These are phyloP conservation scores for Desoria tigrina DNA, from an alignment of 2,888 invertebrate species.

Conservation along the genomic window DNA sequence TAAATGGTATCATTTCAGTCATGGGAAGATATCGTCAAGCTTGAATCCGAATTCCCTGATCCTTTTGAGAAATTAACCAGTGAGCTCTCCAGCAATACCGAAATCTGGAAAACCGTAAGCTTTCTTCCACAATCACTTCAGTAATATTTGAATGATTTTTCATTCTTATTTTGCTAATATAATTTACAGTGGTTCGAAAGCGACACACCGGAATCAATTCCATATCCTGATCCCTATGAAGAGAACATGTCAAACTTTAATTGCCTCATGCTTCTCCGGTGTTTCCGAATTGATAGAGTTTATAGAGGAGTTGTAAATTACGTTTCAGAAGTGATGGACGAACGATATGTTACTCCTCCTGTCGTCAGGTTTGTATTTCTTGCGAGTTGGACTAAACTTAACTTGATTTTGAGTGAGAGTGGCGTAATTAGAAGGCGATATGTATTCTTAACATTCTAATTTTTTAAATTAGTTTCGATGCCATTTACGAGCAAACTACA, in stretches of 20 bases:
- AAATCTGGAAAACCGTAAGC: constrained; percentile 69
- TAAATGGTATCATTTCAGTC: constrained; percentile 63
- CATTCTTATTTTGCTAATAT: not conserved
- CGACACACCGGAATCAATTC: constrained; percentile 74
- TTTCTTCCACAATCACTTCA: not conserved
- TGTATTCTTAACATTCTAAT: too few relatives aligned
- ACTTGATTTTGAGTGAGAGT: not conserved
- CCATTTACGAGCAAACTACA: constrained; percentile 81
- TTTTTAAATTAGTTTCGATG: constrained; percentile 71
- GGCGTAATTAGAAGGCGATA: too few relatives aligned
- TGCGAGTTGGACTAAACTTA: constrained; percentile 7
- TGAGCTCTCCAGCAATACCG: constrained; percentile 62
- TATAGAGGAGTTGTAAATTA: constrained; percentile 82
- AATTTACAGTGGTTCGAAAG: constrained; percentile 75
- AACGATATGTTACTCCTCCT: constrained; percentile 85
- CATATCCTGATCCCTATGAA: constrained; percentile 73
- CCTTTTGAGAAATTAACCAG: constrained; percentile 68
- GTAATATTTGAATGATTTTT: not conserved
- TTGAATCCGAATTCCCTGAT: constrained; percentile 69
- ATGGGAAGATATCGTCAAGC: constrained; percentile 81
- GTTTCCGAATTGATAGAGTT: constrained; percentile 85
- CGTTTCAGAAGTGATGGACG: constrained; percentile 79
- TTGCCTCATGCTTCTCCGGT: constrained; percentile 78
- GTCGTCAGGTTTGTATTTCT: constrained; percentile 64
- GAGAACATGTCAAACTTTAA: constrained; percentile 66